Base-by-base conservation (phyloP, 2,888 invertebrate genomes). In the Tachina lurida region DNA sequence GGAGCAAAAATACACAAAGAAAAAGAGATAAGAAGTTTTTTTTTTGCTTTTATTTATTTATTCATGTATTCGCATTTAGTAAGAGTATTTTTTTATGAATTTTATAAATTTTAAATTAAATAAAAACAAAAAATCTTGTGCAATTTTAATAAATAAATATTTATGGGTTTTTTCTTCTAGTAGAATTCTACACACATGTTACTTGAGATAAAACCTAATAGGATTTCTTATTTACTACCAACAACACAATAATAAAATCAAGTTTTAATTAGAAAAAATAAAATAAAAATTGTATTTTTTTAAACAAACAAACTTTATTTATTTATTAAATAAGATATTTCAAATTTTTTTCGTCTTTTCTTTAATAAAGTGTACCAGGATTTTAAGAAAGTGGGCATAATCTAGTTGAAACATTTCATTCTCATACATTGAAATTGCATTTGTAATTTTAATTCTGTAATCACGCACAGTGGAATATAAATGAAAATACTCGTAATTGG, bases 1-100 rank as follows among this genome's bases (percentile, higher is more conserved):
- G n/a, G 17, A 52, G 4, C 10, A 68, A 31, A 41, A 60, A 54
- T 39, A 22, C 9, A 49, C 7, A 49, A 68, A 68, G 43, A 19
- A n/a, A 3, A 31, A n/a, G 15, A 56, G 56, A 67, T 56, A 76
- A 78, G 49, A 65, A 41, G n/a, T 3, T 71, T 19, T 58, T 10
- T 71, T 75, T 74, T 75, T 74, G 31, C 68, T 81, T 9, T 65
- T 73, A 63, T 54, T 63, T 80, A 74, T 74, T 19, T 63, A 82
- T 70, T 68, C 63, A 82, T 76, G 9, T 47, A 70, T 68, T 67
- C 63, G 56, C 56, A 56, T 74, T 60, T 41, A 58, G 22, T 43
- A 60, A 19, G 49, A 22, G 15, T 58, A 58, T 58, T 74, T n/a
- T 74, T n/a, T 47, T 56, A 3, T 43, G 19, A 9, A 70, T 62